phyloP scores from a whole-genome alignment of 2,797 vertebrate genomes.

The Epinephelus awoara region DNA sequence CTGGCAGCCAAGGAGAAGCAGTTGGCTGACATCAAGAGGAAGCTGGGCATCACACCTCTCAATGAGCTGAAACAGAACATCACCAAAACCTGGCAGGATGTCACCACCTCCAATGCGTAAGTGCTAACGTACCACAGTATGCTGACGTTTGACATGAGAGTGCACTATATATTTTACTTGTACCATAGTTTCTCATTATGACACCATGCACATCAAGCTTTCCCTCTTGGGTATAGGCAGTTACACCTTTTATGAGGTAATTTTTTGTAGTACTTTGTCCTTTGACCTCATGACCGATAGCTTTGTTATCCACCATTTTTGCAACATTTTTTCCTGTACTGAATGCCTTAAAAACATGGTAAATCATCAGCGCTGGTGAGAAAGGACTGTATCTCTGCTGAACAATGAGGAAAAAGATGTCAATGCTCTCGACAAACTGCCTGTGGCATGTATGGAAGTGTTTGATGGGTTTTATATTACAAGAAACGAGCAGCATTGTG shows the following conservation, averaged over 20 bases:
- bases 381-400: not conserved
- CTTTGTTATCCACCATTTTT: slow-evolving; percentile 6
- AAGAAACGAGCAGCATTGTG: slow-evolving; percentile 67
- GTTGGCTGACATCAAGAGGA: slow-evolving; percentile 93
- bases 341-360: not conserved
- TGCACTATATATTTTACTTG: not conserved
- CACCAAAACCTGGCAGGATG: slow-evolving; percentile 94
- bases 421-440: slow-evolving; percentile 33
- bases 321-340: not conserved
- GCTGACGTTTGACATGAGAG: not conserved
- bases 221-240: not conserved
- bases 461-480: slow-evolving; percentile 30
- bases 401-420: slow-evolving; percentile 26
- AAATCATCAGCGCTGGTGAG: slow-evolving; percentile 17
- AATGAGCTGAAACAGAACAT: slow-evolving; percentile 95
- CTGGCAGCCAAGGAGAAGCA: slow-evolving; percentile 94
- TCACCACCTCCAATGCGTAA: slow-evolving; percentile 94
- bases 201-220: not conserved
- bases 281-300: not conserved
- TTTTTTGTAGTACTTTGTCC: not conserved
- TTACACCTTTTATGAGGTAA: not conserved
- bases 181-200: not conserved
- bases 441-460: slow-evolving; percentile 28
- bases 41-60: slow-evolving; percentile 92
- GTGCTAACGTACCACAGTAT: slow-evolving; percentile 58